Evolutionary conservation across 2,797 vertebrate genomes (phyloP).

Genomic region (Erpetoichthys calabaricus): DNA sequence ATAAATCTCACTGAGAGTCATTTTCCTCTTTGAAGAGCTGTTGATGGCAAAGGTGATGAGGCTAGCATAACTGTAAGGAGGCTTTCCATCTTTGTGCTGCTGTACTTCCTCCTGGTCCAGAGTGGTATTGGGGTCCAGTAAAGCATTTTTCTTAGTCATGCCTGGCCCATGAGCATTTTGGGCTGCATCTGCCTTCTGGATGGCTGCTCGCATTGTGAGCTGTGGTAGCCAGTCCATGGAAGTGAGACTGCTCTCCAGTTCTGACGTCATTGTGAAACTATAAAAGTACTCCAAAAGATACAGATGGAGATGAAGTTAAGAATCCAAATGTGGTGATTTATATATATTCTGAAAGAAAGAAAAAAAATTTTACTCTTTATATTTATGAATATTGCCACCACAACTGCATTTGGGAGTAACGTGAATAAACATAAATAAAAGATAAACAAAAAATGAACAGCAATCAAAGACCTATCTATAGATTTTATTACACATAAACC

Average conservation of each 20-base stretch:
- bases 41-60: conserved; percentile 89
- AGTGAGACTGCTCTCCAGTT: conserved; percentile 87
- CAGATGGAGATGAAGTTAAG: conserved; percentile 15
- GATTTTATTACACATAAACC: too few relatives aligned
- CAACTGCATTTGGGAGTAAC: conserved; percentile 19
- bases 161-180: conserved; percentile 68
- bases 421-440: too few relatives aligned
- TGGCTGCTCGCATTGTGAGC: conserved; percentile 81
- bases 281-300: conserved; percentile 31
- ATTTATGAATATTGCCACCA: conserved; percentile 11
- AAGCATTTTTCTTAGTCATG: conserved; percentile 69
- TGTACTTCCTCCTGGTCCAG: conserved; percentile 84
- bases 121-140: conserved; percentile 78
- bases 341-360: too few relatives aligned
- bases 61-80: conserved; percentile 83
- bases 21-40: conserved; percentile 89
- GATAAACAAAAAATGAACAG: too few relatives aligned
- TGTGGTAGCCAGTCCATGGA: conserved; percentile 91
- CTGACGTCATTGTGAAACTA: conserved; percentile 71
- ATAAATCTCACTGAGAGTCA: conserved; percentile 89
- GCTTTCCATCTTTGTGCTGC: conserved; percentile 85
- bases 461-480: too few relatives aligned
- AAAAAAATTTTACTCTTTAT: too few relatives aligned
- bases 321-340: neutral
- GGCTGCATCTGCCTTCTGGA: conserved; percentile 68